A percentile compares a stretch with the other conserved stretches of the same genome.
These are phyloP conservation scores for Parthenolecanium corni DNA, from an alignment of 2,888 invertebrate genomes.

Conservation along the genomic window DNA sequence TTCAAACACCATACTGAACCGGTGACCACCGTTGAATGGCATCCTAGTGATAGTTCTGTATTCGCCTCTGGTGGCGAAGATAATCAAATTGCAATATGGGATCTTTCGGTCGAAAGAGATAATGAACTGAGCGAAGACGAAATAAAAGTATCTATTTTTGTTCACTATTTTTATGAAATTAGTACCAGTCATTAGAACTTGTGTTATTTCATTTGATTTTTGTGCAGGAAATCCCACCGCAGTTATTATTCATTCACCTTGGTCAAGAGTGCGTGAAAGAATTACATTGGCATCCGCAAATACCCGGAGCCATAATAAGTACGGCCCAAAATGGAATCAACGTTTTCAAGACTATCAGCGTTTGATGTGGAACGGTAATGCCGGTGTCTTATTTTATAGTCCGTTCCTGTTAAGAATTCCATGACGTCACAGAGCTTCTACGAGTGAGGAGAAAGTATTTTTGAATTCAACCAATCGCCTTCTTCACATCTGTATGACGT, in stretches of 20 bases:
- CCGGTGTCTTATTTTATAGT: too few species aligned
- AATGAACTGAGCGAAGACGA: conserved; percentile 43
- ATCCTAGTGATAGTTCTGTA: conserved; percentile 82
- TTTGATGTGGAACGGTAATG: too few species aligned
- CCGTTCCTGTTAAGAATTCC: too few species aligned
- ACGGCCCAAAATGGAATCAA: conserved; percentile 94
- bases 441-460: too few species aligned
- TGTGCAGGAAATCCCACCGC: conserved; percentile 71
- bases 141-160: conserved; percentile 38
- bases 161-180: background rate
- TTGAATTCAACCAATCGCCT: too few species aligned
- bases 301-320: conserved; percentile 83
- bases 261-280: conserved; percentile 97
- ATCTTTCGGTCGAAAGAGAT: conserved; percentile 81
- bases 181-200: too few species aligned
- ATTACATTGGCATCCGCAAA: conserved; percentile 94
- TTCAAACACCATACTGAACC: conserved; percentile 92
- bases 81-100: conserved; percentile 94
- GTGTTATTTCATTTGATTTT: conserved; percentile 26
- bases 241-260: conserved; percentile 93
- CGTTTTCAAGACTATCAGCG: conserved; percentile 93
- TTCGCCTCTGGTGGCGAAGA: conserved; percentile 88
- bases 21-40: conserved; percentile 95
- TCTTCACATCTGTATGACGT: too few species aligned
- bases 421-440: too few species aligned